Evolutionary conservation across 2,888 invertebrate species (phyloP).

Genomic region (Embidobia sp.): DNA sequence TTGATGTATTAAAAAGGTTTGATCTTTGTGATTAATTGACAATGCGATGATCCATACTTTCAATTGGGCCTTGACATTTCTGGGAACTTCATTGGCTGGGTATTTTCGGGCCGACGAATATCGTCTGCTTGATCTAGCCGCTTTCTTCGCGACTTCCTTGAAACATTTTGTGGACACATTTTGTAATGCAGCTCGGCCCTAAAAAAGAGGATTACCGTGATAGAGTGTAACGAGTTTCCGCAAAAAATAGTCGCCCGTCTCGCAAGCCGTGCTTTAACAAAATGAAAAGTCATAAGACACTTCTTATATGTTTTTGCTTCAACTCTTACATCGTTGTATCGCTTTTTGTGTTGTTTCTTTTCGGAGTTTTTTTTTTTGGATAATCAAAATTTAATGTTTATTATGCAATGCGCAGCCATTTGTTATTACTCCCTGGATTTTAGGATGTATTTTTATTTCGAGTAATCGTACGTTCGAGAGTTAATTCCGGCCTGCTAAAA

Average conservation of each 20-base stretch:
- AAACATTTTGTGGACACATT: slow-evolving; percentile 34
- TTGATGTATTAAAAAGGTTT: slow-evolving; percentile 59
- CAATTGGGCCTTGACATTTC: slow-evolving; percentile 65
- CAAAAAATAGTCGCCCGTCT: slow-evolving; percentile 28
- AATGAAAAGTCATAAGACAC: slow-evolving; percentile 47
- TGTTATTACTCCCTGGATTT: not conserved
- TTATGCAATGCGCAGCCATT: slow-evolving; percentile 28
- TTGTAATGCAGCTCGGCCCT: slow-evolving; percentile 16
- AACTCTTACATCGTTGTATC: slow-evolving; percentile 28
- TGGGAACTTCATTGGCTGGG: slow-evolving; percentile 50
- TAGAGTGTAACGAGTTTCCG: slow-evolving; percentile 31
- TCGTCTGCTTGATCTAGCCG: slow-evolving; percentile 23
- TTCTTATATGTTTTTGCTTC: slow-evolving; percentile 38
- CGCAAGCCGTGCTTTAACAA: slow-evolving; percentile 24
- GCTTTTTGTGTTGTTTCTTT: slow-evolving; percentile 37
- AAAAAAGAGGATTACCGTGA: slow-evolving; percentile 19
- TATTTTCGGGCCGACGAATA: slow-evolving; percentile 50
- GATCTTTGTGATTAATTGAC: slow-evolving; percentile 63
- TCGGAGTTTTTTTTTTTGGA: slow-evolving; percentile 7
- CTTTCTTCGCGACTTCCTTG: slow-evolving; percentile 52
- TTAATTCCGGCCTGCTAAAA: slow-evolving; percentile 32
- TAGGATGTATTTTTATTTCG: slow-evolving; percentile 19
- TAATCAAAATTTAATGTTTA: slow-evolving; percentile 29
- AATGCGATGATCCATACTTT: slow-evolving; percentile 51
- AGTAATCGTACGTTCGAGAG: slow-evolving; percentile 22